Percentiles rank a stretch among this genome's conserved stretches.
These are phyloP conservation scores for Isaurus tuberculatus DNA, from an alignment of 92 coral and sea anemone genomes.

Conservation along the genomic window DNA sequence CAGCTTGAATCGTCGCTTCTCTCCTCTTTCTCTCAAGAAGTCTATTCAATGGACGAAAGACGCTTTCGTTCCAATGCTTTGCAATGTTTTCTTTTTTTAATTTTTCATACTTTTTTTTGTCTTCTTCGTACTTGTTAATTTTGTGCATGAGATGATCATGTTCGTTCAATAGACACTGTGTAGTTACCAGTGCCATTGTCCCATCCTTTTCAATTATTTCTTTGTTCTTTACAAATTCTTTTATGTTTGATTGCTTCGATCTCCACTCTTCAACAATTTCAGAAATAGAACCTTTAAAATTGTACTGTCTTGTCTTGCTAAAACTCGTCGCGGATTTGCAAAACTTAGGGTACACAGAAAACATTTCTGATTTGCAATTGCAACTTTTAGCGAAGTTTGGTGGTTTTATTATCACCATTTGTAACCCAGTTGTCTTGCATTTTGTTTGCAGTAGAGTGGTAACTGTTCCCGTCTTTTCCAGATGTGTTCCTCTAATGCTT, in stretches of 20 bases:
- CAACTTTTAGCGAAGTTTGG: neutral
- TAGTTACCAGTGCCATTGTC: neutral
- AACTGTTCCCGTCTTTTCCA: too few species aligned
- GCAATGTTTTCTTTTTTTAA: conserved; percentile 10
- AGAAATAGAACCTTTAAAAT: neutral
- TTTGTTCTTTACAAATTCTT: neutral
- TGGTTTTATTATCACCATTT: neutral
- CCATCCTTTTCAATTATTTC: neutral
- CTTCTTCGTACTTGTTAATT: conserved; percentile 3
- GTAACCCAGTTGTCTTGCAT: too few species aligned
- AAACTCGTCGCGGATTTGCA: neutral
- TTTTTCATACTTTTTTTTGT: neutral
- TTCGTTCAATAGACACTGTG: neutral
- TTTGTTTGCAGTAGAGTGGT: too few species aligned
- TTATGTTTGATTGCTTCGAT: neutral
- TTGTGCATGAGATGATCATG: neutral
- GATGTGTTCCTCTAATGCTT: too few species aligned
- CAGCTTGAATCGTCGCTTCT: neutral
- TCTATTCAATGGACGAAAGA: conserved; percentile 1
- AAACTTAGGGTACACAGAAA: neutral
- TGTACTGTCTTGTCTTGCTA: neutral
- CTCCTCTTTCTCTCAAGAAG: conserved; percentile 17
- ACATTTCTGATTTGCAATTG: neutral
- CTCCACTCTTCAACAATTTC: conserved; percentile 27
- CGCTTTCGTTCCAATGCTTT: conserved; percentile 28